Evolutionary conservation across 2,113 vertebrate species (phyloP), one percentile per base, ranked within the genome.

Genomic region (Zosterops lateralis): DNA sequence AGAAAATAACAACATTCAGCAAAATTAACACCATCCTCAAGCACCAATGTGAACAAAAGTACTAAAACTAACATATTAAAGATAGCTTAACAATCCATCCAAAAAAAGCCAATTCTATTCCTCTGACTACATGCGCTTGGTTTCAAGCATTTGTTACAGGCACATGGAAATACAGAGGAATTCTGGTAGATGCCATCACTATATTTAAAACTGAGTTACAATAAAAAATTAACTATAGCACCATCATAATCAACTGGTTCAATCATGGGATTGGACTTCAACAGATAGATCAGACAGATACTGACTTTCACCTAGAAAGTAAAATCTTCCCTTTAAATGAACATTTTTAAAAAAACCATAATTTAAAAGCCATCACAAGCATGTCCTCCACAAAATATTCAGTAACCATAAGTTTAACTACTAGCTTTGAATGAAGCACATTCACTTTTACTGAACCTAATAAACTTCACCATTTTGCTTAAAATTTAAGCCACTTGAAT

Each of bases 231-330:
- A 53, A 64, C 54, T 40, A 79, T 6, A 82, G 7, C n/a, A 53
- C 6, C 16, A 38, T 40, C 47, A 65, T 29, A 60, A 84, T 60
- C 29, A 84, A 51, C 4, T 54, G 54, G 15, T 76, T 65, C 24
- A 31, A 48, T 42, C 48, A 71, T 16, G 1, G 4, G 50, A 77
- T 24, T 73, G 38, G 64, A 14, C 2, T 68, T 84, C 25, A 84
- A 45, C 7, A 57, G 47, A 79, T 0, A 75, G n/a, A 53, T 34
- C 7, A 57, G 47, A 79, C 0, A 75, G n/a, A 53, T 34, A 77
- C 8, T 22, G 29, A 85, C 32, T 88, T 92, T 28, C 16, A 47
- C 12, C 54, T 45, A 73, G 51, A 70, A 82, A 82, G 44, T 4
- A 4, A 32, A 72, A 58, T 36, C 17, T 62, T 70, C n/a, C 32